Conservation (phyloP, 2,797 vertebrate species). For the Ctenochaetus hawaiiensis region DNA sequence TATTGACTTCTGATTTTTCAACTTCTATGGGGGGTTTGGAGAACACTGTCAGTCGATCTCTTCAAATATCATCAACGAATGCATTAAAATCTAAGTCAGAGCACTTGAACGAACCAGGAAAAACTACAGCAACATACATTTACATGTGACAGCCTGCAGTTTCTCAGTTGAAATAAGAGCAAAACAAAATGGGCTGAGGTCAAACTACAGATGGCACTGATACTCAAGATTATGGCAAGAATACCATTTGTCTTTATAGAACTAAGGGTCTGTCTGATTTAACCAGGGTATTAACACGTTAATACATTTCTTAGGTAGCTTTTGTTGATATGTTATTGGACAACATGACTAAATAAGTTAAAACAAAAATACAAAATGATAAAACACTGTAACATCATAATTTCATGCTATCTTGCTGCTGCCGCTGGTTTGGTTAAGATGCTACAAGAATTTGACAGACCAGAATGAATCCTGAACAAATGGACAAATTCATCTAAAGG, state of each 20-base stretch:
- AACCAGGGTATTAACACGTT: not conserved
- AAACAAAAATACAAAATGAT: not conserved
- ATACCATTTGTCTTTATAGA: not conserved
- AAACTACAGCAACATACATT: constrained; percentile 1
- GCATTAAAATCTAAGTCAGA: not conserved
- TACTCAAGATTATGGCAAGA: not conserved
- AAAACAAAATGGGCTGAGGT: not conserved
- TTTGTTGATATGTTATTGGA: not conserved
- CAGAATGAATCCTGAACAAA: constrained; percentile 27
- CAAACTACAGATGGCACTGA: constrained; percentile 9
- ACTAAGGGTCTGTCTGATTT: not conserved
- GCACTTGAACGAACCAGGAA: not conserved
- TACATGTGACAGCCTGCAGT: constrained; percentile 27
- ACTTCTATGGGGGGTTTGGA: not conserved
- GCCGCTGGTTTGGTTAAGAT: not conserved
- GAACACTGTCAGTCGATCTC: not conserved
- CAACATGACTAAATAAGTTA: not conserved
- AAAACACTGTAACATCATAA: not conserved
- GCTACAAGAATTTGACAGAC: not conserved
- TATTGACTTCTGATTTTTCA: not conserved
- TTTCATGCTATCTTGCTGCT: not conserved
- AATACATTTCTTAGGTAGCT: not conserved
- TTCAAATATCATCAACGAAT: not conserved
- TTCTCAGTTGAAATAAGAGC: constrained; percentile 27
- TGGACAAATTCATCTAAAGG: constrained; percentile 22